These are phyloP conservation scores for Carcharodon carcharias DNA, from an alignment of 2,797 vertebrate species.

Conservation along the genomic window DNA sequence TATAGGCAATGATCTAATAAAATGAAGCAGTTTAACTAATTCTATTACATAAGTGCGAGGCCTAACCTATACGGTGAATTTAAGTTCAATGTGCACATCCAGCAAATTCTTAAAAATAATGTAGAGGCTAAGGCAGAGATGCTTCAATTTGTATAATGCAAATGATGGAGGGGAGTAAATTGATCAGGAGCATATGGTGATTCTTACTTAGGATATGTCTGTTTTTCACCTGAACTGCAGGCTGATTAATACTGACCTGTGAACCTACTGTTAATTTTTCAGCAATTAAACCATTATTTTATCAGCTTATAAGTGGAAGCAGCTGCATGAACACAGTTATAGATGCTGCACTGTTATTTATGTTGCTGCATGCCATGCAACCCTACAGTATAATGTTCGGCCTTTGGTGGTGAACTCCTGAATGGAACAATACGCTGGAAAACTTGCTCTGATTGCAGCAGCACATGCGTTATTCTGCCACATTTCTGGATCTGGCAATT, in stretches of 20 bases:
- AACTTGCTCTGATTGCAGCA: not conserved
- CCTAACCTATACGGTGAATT: not conserved
- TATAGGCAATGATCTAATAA: not conserved
- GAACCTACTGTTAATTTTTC: not conserved
- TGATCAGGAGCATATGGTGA: not conserved
- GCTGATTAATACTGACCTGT: not conserved
- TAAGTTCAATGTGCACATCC: not conserved
- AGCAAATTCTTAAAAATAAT: not conserved
- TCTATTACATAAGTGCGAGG: not conserved
- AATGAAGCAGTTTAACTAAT: not conserved
- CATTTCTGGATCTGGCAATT: not conserved
- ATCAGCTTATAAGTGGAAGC: not conserved
- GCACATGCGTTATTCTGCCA: not conserved
- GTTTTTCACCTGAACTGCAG: not conserved
- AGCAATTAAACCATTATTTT: not conserved
- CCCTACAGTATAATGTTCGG: not conserved
- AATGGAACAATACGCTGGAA: not conserved
- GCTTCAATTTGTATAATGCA: not conserved
- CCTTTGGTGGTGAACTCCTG: not conserved
- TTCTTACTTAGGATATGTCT: not conserved
- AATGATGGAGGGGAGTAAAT: not conserved
- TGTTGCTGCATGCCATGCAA: not conserved
- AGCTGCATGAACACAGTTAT: not conserved
- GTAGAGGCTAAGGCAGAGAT: not conserved
- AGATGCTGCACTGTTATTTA: not conserved